These are phyloP conservation scores for Neomicropteryx cornuta DNA, from an alignment of 1,140 invertebrate species.

Conservation along the genomic window DNA sequence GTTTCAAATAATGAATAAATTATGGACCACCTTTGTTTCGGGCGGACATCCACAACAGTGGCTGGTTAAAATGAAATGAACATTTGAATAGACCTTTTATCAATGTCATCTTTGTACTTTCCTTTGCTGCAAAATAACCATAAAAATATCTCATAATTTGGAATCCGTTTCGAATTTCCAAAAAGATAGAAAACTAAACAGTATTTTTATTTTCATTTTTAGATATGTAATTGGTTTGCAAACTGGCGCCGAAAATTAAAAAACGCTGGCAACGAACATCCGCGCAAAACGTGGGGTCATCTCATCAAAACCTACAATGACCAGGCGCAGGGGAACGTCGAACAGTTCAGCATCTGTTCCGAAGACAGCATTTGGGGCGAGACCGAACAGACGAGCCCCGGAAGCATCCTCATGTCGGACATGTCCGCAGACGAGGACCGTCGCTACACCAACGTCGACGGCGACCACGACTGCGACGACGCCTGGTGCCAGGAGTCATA, in stretches of 20 bases:
- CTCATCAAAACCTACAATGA: conserved; percentile 61
- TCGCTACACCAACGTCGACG: conserved; percentile 13
- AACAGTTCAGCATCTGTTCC: conserved; percentile 62
- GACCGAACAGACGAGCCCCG: conserved; percentile 26
- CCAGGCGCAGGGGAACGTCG: conserved; percentile 57
- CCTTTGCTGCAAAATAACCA: no score
- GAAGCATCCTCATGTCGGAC: conserved; percentile 17
- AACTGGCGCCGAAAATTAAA: conserved; percentile 64
- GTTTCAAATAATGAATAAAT: no score
- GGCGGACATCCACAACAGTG: no score
- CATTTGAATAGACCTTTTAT: no score
- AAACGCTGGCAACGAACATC: conserved; percentile 50
- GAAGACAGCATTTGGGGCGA: conserved; percentile 65
- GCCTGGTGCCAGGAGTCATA: conserved; percentile 20
- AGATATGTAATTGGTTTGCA: conserved; percentile 70
- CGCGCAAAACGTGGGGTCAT: conserved; percentile 56
- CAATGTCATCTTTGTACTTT: no score
- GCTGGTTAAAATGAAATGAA: no score
- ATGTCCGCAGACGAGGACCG: conserved; percentile 19
- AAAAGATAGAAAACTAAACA: no score
- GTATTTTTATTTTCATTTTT: conserved; percentile 8
- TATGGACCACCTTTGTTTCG: no score
- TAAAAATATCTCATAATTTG: no score
- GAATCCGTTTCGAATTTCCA: no score
- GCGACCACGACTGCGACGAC: conserved; percentile 19